Evolutionary conservation across 2,888 invertebrate species (phyloP).

Genomic region (Papilio elwesi): DNA sequence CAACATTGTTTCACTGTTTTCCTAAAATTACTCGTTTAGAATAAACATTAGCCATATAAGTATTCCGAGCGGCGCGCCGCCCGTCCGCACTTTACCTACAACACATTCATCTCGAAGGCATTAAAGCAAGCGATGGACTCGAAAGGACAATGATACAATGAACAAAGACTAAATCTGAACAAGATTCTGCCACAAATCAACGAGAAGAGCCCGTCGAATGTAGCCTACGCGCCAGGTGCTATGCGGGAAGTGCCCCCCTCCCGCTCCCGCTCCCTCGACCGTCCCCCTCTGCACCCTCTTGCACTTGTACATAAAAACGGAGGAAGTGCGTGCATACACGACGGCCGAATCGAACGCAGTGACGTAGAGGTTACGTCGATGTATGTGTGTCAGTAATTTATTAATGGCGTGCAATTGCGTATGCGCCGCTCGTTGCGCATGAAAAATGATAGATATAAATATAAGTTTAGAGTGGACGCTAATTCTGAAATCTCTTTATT

Average conservation of each 20-base stretch:
- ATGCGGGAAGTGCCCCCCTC: slow-evolving; percentile 74
- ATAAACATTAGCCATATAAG: slow-evolving; percentile 44
- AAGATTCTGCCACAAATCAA: slow-evolving; percentile 77
- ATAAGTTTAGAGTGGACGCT: slow-evolving; percentile 69
- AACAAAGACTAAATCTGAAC: slow-evolving; percentile 68
- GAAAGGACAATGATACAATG: slow-evolving; percentile 44
- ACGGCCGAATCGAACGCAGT: slow-evolving; percentile 49
- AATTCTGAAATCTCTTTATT: slow-evolving; percentile 58
- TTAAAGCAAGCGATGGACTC: slow-evolving; percentile 25
- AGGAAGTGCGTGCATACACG: slow-evolving; percentile 61
- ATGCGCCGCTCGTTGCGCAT: slow-evolving; percentile 70
- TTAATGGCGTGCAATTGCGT: slow-evolving; percentile 78
- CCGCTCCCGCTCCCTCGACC: slow-evolving; percentile 47
- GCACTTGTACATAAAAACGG: slow-evolving; percentile 53
- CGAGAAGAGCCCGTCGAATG: slow-evolving; percentile 75
- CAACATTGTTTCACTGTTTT: slow-evolving; percentile 55
- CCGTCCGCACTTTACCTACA: slow-evolving; percentile 29
- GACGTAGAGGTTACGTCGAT: slow-evolving; percentile 63
- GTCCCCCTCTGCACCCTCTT: slow-evolving; percentile 56
- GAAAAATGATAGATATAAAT: slow-evolving; percentile 76
- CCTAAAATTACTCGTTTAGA: slow-evolving; percentile 54
- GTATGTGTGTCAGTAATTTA: slow-evolving; percentile 79
- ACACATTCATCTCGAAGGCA: slow-evolving; percentile 25
- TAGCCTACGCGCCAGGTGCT: slow-evolving; percentile 82
- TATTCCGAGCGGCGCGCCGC: slow-evolving; percentile 38